A percentile compares a stretch with the other conserved stretches of the same genome.
These are phyloP conservation scores for Tipula unca DNA, from an alignment of 2,888 invertebrate species.

Conservation along the genomic window DNA sequence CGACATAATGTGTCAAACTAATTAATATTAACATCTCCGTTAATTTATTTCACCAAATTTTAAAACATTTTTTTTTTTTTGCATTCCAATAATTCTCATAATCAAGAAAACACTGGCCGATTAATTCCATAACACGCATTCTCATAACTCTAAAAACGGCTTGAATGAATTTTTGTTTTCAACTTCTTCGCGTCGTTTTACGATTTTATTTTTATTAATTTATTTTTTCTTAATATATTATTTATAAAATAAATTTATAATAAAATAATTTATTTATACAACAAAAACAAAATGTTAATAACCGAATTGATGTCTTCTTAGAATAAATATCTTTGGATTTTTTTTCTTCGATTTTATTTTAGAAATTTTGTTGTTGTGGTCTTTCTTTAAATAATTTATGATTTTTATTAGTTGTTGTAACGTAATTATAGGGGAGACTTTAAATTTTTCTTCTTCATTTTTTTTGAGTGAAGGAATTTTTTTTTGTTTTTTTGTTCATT, in stretches of 20 bases:
- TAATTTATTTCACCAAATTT: neutral
- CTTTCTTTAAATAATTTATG: constrained; percentile 9
- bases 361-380: neutral
- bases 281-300: constrained; percentile 3
- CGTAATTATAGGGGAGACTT: constrained; percentile 18
- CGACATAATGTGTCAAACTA: neutral
- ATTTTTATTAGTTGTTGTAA: constrained; percentile 14
- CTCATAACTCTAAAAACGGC: neutral
- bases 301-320: constrained; percentile 14
- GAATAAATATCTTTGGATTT: constrained; percentile 1
- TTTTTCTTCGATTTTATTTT: neutral
- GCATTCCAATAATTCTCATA: neutral
- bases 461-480: neutral
- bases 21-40: neutral
- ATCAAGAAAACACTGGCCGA: neutral
- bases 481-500: neutral
- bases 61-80: neutral
- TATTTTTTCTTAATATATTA: neutral
- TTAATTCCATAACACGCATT: neutral
- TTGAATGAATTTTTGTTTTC: neutral
- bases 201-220: neutral
- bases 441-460: neutral
- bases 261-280: constrained; percentile 14
- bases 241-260: constrained; percentile 14
- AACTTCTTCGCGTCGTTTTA: neutral